A percentile compares a stretch with the other conserved stretches of the same genome.
Evolutionary conservation across 1,140 invertebrate species (phyloP).

Genomic region (Diorhabda carinulata): DNA sequence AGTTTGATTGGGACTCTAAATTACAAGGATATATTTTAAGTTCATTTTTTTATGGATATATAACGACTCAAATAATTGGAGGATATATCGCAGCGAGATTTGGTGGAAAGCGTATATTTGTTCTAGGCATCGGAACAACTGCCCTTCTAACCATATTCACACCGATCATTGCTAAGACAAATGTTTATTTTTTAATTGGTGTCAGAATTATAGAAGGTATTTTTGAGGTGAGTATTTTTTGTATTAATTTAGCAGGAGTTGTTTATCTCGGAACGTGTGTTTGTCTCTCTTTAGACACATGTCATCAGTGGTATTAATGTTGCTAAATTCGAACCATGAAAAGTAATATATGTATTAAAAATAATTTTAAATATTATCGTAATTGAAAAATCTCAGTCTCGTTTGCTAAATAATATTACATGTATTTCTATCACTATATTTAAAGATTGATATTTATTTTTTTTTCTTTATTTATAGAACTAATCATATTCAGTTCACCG

Average conservation of each 20-base stretch:
- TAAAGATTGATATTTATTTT: no score
- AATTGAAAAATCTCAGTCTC: no score
- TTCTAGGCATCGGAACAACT: constrained; percentile 72
- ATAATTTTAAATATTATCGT: no score
- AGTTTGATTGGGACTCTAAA: constrained; percentile 78
- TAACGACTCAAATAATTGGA: constrained; percentile 64
- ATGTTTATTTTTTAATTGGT: constrained; percentile 65
- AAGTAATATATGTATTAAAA: no score
- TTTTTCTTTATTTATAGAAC: no score
- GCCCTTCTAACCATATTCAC: constrained; percentile 79
- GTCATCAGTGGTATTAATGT: no score
- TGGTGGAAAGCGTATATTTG: constrained; percentile 66
- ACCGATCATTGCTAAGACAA: constrained; percentile 72
- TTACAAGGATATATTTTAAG: constrained; percentile 78
- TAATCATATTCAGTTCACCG: no score
- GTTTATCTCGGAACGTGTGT: no score
- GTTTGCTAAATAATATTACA: no score
- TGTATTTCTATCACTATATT: no score
- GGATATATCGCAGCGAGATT: constrained; percentile 55
- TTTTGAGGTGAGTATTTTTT: constrained; percentile 70
- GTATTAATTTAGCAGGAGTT: constrained; percentile 52
- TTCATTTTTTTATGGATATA: constrained; percentile 83
- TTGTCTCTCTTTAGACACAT: no score
- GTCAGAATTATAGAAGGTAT: constrained; percentile 82
- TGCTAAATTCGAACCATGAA: no score